A percentile compares a stretch with the other conserved stretches of the same genome.
These are phyloP conservation scores for Gambelia wislizenii DNA, from an alignment of 2,797 vertebrate genomes.

Conservation along the genomic window DNA sequence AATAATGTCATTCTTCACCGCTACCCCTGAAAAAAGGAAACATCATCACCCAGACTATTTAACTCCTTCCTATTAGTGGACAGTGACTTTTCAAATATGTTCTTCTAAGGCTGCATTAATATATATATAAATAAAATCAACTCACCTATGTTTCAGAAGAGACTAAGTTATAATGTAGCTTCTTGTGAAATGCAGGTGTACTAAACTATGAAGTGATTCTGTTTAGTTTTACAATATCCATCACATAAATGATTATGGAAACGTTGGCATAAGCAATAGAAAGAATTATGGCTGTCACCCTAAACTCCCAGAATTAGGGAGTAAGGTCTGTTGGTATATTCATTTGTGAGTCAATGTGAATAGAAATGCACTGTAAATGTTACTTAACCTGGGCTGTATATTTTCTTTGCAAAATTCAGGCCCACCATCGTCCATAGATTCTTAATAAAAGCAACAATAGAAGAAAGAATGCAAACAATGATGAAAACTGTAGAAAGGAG, in stretches of 20 bases:
- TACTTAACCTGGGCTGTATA: constrained; percentile 17
- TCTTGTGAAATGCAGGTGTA: not conserved
- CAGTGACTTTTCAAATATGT: not conserved
- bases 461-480: constrained; percentile 98
- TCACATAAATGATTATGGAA: not conserved
- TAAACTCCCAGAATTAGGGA: not conserved
- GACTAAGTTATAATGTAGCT: not conserved
- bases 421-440: constrained; percentile 97
- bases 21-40: not conserved
- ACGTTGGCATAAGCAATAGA: not conserved
- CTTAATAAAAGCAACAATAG: constrained; percentile 97
- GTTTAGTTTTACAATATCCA: not conserved
- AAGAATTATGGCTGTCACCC: not conserved
- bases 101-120: not conserved
- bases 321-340: not conserved
- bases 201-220: not conserved
- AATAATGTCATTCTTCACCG: not conserved
- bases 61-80: not conserved
- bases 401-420: constrained; percentile 74
- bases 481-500: constrained; percentile 95
- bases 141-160: too few relatives aligned
- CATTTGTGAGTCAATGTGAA: not conserved
- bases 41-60: not conserved
- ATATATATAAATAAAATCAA: too few relatives aligned
- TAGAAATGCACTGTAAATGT: not conserved